Base-by-base conservation (phyloP, 2,797 vertebrate genomes). In the Falco concolor region DNA sequence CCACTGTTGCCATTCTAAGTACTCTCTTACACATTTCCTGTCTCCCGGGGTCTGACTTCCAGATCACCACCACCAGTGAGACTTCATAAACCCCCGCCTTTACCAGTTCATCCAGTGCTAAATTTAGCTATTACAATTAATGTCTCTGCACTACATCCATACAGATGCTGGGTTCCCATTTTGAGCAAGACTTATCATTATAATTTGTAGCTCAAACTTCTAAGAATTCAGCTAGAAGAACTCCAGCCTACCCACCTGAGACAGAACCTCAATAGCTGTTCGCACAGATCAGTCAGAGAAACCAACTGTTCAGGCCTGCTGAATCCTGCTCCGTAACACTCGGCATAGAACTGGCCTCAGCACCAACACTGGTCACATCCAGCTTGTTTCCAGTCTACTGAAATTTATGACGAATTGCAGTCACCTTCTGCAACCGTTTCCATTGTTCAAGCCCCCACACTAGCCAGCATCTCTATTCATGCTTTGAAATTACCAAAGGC, bases 311-410 rank as follows among this genome's bases (percentile, higher is more conserved):
- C 21, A 15, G 34, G 50, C 32, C 12, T 32, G 54, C 30, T 25
- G 36, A 87, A 89, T 44, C 50, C 72, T 82, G 32, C 42, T 32
- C 36, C 0, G 0, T 25, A 59, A 25, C 63, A 40, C 13, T 15
- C 13, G 22, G 30, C 32, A 56, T 17, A 82, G 63, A 69, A 61
- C 44, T 3, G 7, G 52, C n/a, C 61, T 85, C 64, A 74, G 38
- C 56, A 78, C 36, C 69, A 49, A 34, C 0, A 3, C 8, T 22
- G 34, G 72, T 12, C 57, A 50, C 2, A 0, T 0, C 0, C 1
- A 28, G 50, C 30, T 79, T 56, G 16, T 49, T 76, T 45, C 20
- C 47, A 63, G 22, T 16, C 47, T 59, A 24, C 3, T 40, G 23
- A 69, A 73, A 83, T 22, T 38, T 3, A 47, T 7, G 10, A 59